Evolutionary conservation across 2,797 vertebrate genomes (phyloP).

Genomic region (Synanceia verrucosa): DNA sequence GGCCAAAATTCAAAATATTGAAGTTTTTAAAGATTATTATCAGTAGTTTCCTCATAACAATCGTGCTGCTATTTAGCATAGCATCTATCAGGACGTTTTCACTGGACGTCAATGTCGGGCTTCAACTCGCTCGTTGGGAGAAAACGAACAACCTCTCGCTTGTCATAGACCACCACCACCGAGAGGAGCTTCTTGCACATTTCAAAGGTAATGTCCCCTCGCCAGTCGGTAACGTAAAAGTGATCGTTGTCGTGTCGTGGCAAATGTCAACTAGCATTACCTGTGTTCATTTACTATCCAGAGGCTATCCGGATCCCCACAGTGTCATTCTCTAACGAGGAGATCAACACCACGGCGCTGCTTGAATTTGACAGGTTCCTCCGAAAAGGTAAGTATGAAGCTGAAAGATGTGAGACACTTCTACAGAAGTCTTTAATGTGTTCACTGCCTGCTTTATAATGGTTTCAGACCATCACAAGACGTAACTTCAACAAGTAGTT

Average conservation of each 20-base stretch:
- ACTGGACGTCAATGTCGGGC: conserved; percentile 76
- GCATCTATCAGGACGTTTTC: conserved; percentile 74
- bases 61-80: conserved; percentile 48
- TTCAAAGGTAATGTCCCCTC: conserved; percentile 83
- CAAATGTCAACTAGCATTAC: too few relatives aligned
- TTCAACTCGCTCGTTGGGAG: conserved; percentile 79
- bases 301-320: conserved; percentile 93
- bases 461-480: too few relatives aligned
- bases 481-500: neutral
- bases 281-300: conserved; percentile 51
- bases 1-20: conserved; percentile 24
- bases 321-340: conserved; percentile 80
- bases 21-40: conserved; percentile 62
- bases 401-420: too few relatives aligned
- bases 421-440: too few relatives aligned
- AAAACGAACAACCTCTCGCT: conserved; percentile 62
- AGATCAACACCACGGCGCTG: conserved; percentile 87
- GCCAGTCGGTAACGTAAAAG: neutral
- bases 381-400: conserved; percentile 84
- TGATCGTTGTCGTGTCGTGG: fast-evolving
- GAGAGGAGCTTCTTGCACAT: conserved; percentile 72
- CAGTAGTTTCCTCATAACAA: conserved; percentile 25
- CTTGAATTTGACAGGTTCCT: conserved; percentile 85
- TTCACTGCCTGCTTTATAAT: neutral
- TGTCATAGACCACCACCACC: conserved; percentile 64